A percentile compares a stretch with the other conserved stretches of the same genome.
phyloP scores from a whole-genome alignment of 23 tunicate genomes.

The Ciona savignyi region DNA sequence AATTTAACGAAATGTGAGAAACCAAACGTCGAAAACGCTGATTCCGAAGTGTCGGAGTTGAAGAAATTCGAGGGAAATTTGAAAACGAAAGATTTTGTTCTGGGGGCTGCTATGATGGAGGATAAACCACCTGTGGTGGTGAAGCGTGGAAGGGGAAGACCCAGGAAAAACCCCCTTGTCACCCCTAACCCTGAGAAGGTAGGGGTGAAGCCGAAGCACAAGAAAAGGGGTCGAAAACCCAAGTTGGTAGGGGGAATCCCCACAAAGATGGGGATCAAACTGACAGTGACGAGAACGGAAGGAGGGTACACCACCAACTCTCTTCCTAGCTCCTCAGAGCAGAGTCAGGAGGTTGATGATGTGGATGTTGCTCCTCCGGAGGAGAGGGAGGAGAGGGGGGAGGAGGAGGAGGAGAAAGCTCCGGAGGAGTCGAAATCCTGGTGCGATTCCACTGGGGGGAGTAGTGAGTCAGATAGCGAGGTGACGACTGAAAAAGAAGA shows the following conservation, averaged over 20 bases:
- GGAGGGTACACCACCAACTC: conserved; percentile 10
- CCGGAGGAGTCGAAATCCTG: not conserved
- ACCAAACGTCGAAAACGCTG: not conserved
- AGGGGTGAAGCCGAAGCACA: not conserved
- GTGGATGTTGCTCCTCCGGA: not conserved
- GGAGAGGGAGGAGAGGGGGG: not conserved
- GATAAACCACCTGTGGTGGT: not conserved
- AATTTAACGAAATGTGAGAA: not conserved
- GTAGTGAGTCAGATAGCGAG: conserved; percentile 7
- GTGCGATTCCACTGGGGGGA: not conserved
- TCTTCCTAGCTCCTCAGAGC: not conserved
- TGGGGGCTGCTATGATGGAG: conserved; percentile 3
- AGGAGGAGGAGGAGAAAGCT: not conserved
- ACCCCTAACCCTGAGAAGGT: not conserved
- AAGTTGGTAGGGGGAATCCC: not conserved
- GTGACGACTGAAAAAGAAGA: conserved; percentile 12
- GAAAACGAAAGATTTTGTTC: not conserved
- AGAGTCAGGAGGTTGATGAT: not conserved
- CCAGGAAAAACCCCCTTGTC: conserved; percentile 49
- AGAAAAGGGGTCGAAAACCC: conserved; percentile 10
- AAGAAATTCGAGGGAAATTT: not conserved
- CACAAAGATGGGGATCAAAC: not conserved
- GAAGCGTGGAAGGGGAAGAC: conserved; percentile 55
- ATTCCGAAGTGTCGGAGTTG: not conserved
- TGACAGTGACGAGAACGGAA: conserved; percentile 16